These are phyloP conservation scores for Ameiurus melas DNA, from an alignment of 2,113 vertebrate species.

Conservation along the genomic window DNA sequence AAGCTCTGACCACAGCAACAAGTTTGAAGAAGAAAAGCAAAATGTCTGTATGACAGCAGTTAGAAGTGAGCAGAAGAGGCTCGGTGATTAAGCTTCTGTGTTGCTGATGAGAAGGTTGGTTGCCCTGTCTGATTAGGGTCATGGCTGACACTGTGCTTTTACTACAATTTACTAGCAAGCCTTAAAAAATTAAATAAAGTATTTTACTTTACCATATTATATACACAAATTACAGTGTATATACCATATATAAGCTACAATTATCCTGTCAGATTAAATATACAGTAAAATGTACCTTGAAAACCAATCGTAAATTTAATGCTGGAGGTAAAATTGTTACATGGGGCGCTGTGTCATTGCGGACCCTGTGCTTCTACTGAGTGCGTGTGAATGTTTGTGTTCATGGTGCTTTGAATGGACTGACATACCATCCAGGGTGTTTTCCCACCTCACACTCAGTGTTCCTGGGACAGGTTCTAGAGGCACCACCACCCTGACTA, in stretches of 20 bases:
- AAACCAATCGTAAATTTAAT: neutral
- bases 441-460: no score
- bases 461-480: no score
- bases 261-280: no score
- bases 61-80: neutral
- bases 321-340: neutral
- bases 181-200: neutral
- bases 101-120: neutral
- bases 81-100: neutral
- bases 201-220: neutral
- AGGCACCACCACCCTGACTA: no score
- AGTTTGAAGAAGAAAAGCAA: neutral
- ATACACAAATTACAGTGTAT: neutral
- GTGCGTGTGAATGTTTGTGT: neutral
- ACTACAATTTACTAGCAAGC: neutral
- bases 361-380: no score
- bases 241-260: neutral
- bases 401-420: neutral
- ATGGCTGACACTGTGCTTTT: no score
- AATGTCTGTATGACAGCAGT: neutral
- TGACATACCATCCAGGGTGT: no score
- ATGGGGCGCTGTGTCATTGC: neutral
- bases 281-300: neutral
- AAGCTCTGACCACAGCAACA: neutral
- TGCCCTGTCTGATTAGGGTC: neutral